A percentile compares a stretch with the other conserved stretches of the same genome.
phyloP scores from a whole-genome alignment of 1,140 invertebrate species.

The Tachypleus tridentatus region DNA sequence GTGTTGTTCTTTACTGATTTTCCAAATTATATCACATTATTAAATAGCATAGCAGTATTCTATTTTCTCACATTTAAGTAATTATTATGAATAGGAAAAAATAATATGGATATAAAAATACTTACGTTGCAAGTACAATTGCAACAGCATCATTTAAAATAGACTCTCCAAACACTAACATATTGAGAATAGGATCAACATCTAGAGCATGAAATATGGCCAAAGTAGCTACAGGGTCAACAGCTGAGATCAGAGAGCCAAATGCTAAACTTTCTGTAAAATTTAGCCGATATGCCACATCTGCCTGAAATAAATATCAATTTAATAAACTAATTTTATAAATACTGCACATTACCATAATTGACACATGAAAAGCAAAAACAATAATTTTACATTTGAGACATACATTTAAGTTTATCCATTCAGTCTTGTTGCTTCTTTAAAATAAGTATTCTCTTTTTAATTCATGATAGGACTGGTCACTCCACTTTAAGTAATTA shows the following conservation, averaged over 20 bases:
- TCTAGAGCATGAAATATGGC: conserved; percentile 97
- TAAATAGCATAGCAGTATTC: too few relatives aligned
- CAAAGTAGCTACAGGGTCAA: conserved; percentile 94
- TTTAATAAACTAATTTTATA: not conserved
- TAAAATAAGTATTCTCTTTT: too few relatives aligned
- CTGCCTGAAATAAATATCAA: conserved; percentile 35
- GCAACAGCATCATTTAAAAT: conserved; percentile 97
- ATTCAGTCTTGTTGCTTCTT: too few relatives aligned
- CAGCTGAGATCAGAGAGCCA: conserved; percentile 94
- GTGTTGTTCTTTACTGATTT: too few relatives aligned
- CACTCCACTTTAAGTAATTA: too few relatives aligned
- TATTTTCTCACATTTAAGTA: too few relatives aligned
- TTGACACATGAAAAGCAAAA: too few relatives aligned
- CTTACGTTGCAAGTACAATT: conserved; percentile 88
- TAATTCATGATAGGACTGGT: too few relatives aligned
- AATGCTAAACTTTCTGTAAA: conserved; percentile 98
- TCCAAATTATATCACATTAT: too few relatives aligned
- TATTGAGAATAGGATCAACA: conserved; percentile 89
- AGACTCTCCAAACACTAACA: conserved; percentile 97
- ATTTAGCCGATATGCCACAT: conserved; percentile 71
- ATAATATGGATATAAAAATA: conserved; percentile 29
- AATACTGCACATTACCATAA: too few relatives aligned
- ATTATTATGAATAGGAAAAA: conserved; percentile 18
- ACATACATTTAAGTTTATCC: too few relatives aligned
- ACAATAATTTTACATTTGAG: too few relatives aligned